A percentile compares a stretch with the other conserved stretches of the same genome.
Evolutionary conservation across 1,140 invertebrate genomes (phyloP).

Genomic region (Drosophila punjabiensis): DNA sequence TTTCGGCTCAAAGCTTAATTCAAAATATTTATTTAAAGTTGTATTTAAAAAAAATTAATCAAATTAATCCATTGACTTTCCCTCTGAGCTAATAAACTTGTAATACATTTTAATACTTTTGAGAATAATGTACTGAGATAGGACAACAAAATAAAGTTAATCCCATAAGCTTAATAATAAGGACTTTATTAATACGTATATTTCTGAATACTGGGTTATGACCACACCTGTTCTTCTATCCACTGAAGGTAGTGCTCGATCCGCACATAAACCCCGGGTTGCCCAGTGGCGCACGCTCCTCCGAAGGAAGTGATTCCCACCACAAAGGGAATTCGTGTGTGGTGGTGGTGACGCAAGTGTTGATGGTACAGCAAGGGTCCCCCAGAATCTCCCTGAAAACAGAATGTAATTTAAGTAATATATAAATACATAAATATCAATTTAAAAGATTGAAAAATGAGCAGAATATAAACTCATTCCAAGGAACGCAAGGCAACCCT

Average conservation of each 20-base stretch:
- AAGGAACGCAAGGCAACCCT: neutral
- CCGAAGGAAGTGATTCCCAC: constrained; percentile 92
- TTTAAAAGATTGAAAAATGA: neutral
- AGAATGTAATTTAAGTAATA: neutral
- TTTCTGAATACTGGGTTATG: constrained; percentile 23
- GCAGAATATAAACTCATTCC: rapidly evolving
- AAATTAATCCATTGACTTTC: neutral
- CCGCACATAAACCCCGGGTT: constrained; percentile 90
- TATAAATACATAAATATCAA: neutral
- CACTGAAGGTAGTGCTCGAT: constrained; percentile 87
- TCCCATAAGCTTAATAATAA: neutral
- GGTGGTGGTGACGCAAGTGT: constrained; percentile 85
- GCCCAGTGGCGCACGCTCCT: constrained; percentile 90
- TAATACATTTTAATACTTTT: neutral
- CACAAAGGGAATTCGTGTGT: constrained; percentile 88
- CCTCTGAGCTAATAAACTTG: neutral
- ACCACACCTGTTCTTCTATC: constrained; percentile 86
- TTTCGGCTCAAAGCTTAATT: neutral
- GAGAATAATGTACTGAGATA: neutral
- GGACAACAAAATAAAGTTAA: no score
- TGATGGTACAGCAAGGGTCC: constrained; percentile 90
- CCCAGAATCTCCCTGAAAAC: constrained; percentile 87
- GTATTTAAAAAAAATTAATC: neutral
- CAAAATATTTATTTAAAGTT: neutral
- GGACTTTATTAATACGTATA: neutral